These are phyloP conservation scores for Drosophila neonasuta DNA, from an alignment of 2,888 invertebrate genomes.

Conservation along the genomic window DNA sequence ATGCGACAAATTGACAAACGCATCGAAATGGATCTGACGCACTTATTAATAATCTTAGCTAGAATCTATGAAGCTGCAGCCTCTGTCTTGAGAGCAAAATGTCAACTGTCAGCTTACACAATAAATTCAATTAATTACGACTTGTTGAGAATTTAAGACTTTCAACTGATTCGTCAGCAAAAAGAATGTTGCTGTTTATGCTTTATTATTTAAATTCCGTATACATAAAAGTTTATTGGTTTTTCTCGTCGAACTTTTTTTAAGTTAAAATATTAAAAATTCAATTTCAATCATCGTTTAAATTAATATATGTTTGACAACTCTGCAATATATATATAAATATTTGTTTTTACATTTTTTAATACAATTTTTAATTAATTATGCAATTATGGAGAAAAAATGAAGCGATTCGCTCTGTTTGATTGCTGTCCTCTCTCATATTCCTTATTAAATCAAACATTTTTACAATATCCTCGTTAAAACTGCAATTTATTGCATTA, in stretches of 20 bases:
- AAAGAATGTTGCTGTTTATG: background rate
- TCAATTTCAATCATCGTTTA: background rate
- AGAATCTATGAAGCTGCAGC: background rate
- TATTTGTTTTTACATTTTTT: background rate
- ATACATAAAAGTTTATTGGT: background rate
- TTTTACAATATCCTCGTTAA: slow-evolving; percentile 44
- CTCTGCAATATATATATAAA: background rate
- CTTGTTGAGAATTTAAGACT: background rate
- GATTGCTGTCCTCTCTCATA: slow-evolving; percentile 12
- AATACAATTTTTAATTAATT: slow-evolving; percentile 19
- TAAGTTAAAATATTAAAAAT: background rate
- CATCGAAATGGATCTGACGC: slow-evolving; percentile 31
- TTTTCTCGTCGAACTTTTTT: background rate
- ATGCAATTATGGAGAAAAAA: slow-evolving; percentile 1
- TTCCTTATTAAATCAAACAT: slow-evolving; percentile 45
- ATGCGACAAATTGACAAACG: slow-evolving; percentile 68
- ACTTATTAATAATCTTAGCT: slow-evolving; percentile 61
- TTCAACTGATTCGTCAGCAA: background rate
- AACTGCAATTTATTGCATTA: slow-evolving; percentile 40
- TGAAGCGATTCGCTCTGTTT: slow-evolving; percentile 13
- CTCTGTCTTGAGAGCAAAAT: slow-evolving; percentile 2
- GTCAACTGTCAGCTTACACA: slow-evolving; percentile 25
- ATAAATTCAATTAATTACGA: slow-evolving; percentile 12
- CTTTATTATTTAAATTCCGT: background rate
- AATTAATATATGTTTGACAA: background rate